Conservation (phyloP, 2,888 invertebrate genomes). For the Athripsodes cinereus region DNA sequence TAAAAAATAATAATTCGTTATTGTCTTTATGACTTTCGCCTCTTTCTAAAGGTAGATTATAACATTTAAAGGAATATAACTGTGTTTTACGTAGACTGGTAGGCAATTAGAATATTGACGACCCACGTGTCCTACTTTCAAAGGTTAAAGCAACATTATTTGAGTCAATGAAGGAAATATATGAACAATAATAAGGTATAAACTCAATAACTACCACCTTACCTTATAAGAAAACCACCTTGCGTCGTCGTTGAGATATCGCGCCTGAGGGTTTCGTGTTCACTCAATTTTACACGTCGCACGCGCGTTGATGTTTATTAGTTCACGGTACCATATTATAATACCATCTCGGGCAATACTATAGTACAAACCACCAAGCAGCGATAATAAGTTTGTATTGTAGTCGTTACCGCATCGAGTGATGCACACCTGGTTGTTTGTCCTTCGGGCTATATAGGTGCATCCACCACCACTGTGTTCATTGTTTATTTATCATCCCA, state of each 20-base stretch:
- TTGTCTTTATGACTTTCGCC: no score
- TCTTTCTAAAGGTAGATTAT: no score
- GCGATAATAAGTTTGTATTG: background rate
- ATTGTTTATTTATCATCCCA: background rate
- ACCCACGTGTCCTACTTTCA: no score
- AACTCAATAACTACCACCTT: background rate
- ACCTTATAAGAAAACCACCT: background rate
- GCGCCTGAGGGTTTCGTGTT: background rate
- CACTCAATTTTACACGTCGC: background rate
- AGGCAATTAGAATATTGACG: no score
- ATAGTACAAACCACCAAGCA: background rate
- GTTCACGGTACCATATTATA: background rate
- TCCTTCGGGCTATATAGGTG: background rate
- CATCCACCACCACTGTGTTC: background rate
- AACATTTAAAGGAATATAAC: no score
- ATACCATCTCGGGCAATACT: background rate
- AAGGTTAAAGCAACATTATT: no score
- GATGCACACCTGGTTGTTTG: background rate
- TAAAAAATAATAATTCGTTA: no score
- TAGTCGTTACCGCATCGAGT: background rate
- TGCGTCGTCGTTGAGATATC: no score
- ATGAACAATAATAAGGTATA: background rate
- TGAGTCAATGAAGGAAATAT: background rate
- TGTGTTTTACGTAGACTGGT: no score
- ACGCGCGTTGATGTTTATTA: conserved; percentile 1